Percentiles rank a stretch among this genome's conserved stretches.
These are phyloP conservation scores for Orchesella flavescens DNA, from an alignment of 2,888 invertebrate species.

Conservation along the genomic window DNA sequence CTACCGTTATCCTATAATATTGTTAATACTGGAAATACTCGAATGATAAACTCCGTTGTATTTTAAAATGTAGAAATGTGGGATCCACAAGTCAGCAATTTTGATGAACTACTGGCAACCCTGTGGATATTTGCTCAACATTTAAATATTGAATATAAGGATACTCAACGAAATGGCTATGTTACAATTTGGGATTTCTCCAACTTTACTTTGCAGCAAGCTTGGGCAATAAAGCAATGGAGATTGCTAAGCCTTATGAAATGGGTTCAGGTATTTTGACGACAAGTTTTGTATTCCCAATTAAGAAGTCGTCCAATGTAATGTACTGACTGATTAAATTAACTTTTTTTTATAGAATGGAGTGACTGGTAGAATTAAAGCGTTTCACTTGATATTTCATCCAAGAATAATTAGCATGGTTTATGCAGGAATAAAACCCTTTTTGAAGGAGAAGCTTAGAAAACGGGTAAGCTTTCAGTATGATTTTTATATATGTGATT, in stretches of 20 bases:
- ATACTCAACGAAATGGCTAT: conserved; percentile 19
- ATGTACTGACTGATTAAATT: too few relatives aligned
- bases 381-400: conserved; percentile 28
- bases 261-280: conserved; percentile 30
- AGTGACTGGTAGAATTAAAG: conserved; percentile 14
- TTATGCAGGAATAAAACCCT: conserved; percentile 53
- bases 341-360: conserved; percentile 15
- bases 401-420: conserved; percentile 29
- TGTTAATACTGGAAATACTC: too few relatives aligned
- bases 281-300: neutral
- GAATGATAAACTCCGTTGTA: too few relatives aligned
- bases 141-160: conserved; percentile 3
- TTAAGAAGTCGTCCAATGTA: neutral
- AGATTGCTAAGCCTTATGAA: neutral
- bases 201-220: conserved; percentile 31
- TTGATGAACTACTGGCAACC: neutral
- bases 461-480: conserved; percentile 54
- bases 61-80: conserved; percentile 9
- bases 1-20: too few relatives aligned
- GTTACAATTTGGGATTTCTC: conserved; percentile 33
- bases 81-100: neutral
- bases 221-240: conserved; percentile 50
- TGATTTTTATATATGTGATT: neutral
- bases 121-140: conserved; percentile 33
- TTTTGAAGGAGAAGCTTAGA: conserved; percentile 62